Conservation (phyloP, 2,888 invertebrate genomes). For the Poecilus cupreus region DNA sequence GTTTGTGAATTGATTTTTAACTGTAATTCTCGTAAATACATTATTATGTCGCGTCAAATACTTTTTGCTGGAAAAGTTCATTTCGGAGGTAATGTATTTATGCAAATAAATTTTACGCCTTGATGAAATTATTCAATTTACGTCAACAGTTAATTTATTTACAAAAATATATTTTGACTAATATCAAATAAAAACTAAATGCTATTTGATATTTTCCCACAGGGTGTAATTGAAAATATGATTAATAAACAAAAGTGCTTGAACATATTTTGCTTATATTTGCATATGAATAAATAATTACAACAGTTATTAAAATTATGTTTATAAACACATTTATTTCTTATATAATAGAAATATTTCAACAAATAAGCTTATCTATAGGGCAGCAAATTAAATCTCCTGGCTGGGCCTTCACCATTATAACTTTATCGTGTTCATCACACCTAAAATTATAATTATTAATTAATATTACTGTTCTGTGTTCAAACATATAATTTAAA, state of each 20-base stretch:
- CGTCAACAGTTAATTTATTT: conserved; percentile 29
- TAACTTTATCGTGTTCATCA: not conserved
- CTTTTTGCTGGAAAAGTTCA: not conserved
- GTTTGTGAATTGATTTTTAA: no score
- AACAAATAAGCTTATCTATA: not conserved
- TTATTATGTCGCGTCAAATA: not conserved
- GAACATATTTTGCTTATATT: no score
- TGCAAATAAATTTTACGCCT: conserved; percentile 5
- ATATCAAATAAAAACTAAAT: not conserved
- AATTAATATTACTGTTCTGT: not conserved
- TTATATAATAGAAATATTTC: not conserved
- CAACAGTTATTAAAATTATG: no score
- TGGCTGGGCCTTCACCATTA: not conserved
- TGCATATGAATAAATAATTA: no score
- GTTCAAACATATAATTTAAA: not conserved
- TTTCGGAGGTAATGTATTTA: conserved; percentile 4
- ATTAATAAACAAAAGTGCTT: no score
- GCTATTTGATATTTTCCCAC: no score
- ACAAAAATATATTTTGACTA: conserved; percentile 27
- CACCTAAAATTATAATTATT: not conserved
- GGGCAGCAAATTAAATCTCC: not conserved
- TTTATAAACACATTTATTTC: not conserved
- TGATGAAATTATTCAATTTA: conserved; percentile 9
- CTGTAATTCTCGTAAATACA: no score
- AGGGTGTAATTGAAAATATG: no score